Conservation (phyloP, 2,797 vertebrate genomes). For the Tapirus indicus region DNA sequence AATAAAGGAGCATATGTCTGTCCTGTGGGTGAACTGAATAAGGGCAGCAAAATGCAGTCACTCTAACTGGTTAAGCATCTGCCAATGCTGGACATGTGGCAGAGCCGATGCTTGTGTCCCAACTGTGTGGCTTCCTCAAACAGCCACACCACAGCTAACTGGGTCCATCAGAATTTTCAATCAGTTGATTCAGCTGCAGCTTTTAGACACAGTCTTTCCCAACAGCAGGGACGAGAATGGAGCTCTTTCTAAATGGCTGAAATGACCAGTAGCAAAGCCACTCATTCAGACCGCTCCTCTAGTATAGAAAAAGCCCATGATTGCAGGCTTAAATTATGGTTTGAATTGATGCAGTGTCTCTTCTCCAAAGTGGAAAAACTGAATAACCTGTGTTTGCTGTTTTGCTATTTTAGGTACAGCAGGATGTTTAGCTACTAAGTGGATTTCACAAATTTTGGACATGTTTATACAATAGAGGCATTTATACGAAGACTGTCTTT, state of each 20-base stretch:
- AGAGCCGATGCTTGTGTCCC: background rate
- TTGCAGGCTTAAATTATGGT: background rate
- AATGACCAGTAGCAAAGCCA: background rate
- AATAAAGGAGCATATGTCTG: background rate
- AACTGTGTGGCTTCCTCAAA: background rate
- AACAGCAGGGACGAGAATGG: background rate
- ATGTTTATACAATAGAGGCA: conserved; percentile 11
- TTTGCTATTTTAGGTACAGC: conserved; percentile 64
- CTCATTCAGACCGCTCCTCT: background rate
- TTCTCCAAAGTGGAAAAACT: conserved; percentile 71
- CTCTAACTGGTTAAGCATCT: background rate
- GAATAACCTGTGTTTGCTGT: conserved; percentile 70
- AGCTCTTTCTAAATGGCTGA: background rate
- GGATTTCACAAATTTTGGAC: conserved; percentile 61
- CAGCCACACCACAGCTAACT: background rate
- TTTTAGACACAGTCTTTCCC: background rate
- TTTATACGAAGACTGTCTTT: conserved; percentile 23
- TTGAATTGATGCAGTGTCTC: conserved; percentile 42
- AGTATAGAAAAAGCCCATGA: background rate
- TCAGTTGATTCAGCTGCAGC: conserved; percentile 51
- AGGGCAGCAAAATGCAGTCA: background rate
- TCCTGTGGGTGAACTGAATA: background rate
- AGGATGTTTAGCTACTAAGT: conserved; percentile 47
- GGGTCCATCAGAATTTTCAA: background rate
- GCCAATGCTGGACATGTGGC: background rate